Conservation (phyloP, 2,797 vertebrate genomes). For the Darevskia mixta region DNA sequence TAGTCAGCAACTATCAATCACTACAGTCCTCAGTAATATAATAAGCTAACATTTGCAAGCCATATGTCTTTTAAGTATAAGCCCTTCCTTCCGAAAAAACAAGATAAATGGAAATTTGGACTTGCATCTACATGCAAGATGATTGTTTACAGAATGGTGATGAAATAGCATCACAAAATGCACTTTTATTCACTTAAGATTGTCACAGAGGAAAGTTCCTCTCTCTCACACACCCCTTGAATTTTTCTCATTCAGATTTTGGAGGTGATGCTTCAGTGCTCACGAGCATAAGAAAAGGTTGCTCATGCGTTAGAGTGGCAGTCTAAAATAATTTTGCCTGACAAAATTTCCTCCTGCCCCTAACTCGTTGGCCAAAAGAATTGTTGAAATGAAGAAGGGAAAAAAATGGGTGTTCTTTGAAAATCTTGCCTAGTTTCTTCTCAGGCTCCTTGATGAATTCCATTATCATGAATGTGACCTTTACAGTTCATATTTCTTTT, state of each 20-base stretch:
- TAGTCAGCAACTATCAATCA: neutral
- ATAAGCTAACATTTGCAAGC: neutral
- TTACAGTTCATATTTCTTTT: conserved; percentile 76
- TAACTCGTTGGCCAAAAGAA: conserved; percentile 52
- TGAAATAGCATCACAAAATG: neutral
- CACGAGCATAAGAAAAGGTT: conserved; percentile 47
- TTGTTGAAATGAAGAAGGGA: conserved; percentile 52
- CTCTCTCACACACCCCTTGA: neutral
- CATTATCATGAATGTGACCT: conserved; percentile 77
- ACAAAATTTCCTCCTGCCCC: conserved; percentile 39
- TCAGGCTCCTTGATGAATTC: conserved; percentile 74
- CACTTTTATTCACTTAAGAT: neutral
- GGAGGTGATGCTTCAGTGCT: conserved; percentile 54
- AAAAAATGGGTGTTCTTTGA: conserved; percentile 65
- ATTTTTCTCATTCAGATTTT: conserved; percentile 69
- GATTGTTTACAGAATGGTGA: neutral
- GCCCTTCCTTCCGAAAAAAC: neutral
- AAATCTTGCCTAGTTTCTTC: conserved; percentile 60
- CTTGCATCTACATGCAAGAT: neutral
- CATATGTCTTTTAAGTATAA: neutral
- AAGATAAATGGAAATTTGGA: neutral
- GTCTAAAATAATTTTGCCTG: conserved; percentile 56
- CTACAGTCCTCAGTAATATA: neutral
- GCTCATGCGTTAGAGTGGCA: conserved; percentile 44
- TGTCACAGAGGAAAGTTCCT: neutral